phyloP scores from a whole-genome alignment of 2,797 vertebrate species.

The Petrocephalus schoutedeni region DNA sequence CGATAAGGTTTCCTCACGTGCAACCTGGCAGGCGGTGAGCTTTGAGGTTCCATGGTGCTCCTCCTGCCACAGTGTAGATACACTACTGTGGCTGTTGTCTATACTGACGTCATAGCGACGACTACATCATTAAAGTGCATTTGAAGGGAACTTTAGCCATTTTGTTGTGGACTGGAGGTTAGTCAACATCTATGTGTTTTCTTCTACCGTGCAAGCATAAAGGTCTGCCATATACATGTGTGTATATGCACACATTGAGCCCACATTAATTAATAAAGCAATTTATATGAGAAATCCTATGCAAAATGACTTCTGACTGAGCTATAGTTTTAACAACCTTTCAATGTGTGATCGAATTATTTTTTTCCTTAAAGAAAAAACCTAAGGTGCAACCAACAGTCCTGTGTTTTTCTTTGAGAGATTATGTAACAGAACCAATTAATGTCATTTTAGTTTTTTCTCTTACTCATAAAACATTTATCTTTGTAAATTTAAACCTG shows the following conservation, averaged over 20 bases:
- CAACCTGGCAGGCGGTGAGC: neutral
- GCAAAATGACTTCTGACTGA: conserved; percentile 18
- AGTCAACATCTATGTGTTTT: neutral
- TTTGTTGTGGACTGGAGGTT: neutral
- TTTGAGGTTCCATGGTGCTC: neutral
- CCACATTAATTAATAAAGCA: conserved; percentile 17
- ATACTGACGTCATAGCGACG: neutral
- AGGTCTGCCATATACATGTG: neutral
- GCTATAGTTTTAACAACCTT: conserved; percentile 6
- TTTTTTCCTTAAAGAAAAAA: neutral
- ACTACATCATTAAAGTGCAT: neutral
- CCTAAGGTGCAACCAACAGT: neutral
- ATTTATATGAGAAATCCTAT: conserved; percentile 16
- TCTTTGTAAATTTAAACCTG: neutral
- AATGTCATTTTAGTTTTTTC: neutral
- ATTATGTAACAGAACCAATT: neutral
- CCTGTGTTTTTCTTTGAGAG: neutral
- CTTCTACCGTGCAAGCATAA: neutral
- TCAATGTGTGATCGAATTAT: neutral
- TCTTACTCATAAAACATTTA: conserved; percentile 7
- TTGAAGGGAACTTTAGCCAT: conserved; percentile 8
- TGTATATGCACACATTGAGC: neutral
- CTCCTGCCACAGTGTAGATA: neutral
- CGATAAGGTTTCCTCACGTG: neutral
- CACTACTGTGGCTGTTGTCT: neutral